Percentiles rank a stretch among this genome's conserved stretches.
Conservation (phyloP, 2,113 vertebrate species). For the Pelobates fuscus region DNA sequence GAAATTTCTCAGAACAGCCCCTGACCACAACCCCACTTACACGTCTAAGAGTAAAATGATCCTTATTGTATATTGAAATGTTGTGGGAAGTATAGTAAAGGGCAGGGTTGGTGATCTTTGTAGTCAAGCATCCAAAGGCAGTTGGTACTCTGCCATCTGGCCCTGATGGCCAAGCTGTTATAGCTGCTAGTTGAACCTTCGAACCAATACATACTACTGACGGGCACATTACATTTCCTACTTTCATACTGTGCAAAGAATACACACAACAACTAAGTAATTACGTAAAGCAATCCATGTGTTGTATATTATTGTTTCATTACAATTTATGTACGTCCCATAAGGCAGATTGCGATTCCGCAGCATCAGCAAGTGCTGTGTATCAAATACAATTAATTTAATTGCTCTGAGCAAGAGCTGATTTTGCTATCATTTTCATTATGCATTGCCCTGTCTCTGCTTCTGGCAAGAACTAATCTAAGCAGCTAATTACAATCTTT, state of each 20-base stretch:
- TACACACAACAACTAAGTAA: neutral
- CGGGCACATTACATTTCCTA: neutral
- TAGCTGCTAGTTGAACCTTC: neutral
- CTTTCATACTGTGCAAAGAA: neutral
- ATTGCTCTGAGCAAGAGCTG: slow-evolving; percentile 31
- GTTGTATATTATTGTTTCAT: neutral
- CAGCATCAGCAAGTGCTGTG: slow-evolving; percentile 36
- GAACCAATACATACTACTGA: neutral
- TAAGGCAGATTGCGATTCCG: slow-evolving; percentile 11
- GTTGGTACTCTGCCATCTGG: no score
- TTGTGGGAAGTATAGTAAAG: no score
- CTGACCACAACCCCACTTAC: no score
- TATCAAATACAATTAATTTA: slow-evolving; percentile 46
- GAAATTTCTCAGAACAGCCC: no score
- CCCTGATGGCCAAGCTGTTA: neutral
- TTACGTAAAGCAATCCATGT: neutral
- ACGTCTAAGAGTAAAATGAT: no score
- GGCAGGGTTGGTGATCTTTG: no score
- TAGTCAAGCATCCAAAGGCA: no score
- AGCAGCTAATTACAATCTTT: slow-evolving; percentile 43
- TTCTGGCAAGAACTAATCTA: slow-evolving; percentile 41
- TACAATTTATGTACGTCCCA: slow-evolving; percentile 6
- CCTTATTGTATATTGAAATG: no score
- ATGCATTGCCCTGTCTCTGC: slow-evolving; percentile 9
- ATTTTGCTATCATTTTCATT: slow-evolving; percentile 28